Conservation (phyloP, 2,113 vertebrate species). For the Channa maculata region DNA sequence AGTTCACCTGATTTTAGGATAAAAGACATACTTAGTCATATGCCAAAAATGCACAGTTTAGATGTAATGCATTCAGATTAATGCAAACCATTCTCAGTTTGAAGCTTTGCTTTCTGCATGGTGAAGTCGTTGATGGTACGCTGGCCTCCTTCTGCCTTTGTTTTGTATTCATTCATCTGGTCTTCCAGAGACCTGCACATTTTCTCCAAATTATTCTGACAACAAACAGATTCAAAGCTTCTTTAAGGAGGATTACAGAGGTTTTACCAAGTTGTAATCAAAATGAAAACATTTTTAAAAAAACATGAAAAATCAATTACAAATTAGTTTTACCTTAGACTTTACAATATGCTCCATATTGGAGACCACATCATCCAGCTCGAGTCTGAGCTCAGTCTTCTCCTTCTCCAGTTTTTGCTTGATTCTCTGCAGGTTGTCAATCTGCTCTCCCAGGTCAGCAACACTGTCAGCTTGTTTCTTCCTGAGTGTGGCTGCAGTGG, state of each 20-base stretch:
- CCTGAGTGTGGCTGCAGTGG: conserved; percentile 82
- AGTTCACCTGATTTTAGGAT: conserved; percentile 80
- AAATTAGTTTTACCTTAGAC: conserved; percentile 76
- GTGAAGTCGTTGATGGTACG: conserved; percentile 85
- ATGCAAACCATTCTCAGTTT: conserved; percentile 86
- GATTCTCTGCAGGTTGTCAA: conserved; percentile 71
- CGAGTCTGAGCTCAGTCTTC: conserved; percentile 31
- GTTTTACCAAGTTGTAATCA: too few species aligned
- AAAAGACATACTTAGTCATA: background rate
- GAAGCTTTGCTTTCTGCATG: conserved; percentile 87
- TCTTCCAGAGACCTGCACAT: conserved; percentile 87
- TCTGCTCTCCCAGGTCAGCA: conserved; percentile 82
- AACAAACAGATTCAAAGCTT: background rate
- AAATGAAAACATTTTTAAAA: background rate
- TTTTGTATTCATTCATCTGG: conserved; percentile 86
- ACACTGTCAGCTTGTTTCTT: conserved; percentile 84
- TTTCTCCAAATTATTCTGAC: conserved; percentile 87
- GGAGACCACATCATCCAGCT: conserved; percentile 78
- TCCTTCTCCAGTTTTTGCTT: too few species aligned
- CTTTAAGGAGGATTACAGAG: background rate
- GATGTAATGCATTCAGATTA: background rate
- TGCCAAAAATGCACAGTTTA: background rate
- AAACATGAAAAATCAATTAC: too few species aligned
- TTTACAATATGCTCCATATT: conserved; percentile 85
- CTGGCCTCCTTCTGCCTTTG: conserved; percentile 87